Conservation (phyloP, 2,797 vertebrate genomes). For the Urophycis tenuis region DNA sequence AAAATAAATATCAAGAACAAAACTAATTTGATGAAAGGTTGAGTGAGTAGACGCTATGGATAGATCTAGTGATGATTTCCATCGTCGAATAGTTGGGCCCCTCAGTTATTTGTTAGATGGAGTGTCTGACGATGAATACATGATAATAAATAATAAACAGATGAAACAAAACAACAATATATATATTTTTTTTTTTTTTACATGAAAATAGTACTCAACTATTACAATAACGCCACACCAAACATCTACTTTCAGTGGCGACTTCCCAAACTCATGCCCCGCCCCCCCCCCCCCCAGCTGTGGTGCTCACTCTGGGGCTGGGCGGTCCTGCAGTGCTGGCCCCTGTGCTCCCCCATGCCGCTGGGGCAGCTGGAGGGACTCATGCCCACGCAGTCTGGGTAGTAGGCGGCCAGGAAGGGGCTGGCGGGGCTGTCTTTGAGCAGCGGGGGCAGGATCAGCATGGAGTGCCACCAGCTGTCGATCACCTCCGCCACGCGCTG, state of each 20-base stretch:
- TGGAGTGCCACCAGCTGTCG: slow-evolving; percentile 94
- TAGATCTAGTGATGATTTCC: too few relatives aligned
- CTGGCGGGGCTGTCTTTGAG: slow-evolving; percentile 93
- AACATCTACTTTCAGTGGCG: neutral
- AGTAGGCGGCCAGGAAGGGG: slow-evolving; percentile 89
- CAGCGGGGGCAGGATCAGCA: slow-evolving; percentile 93
- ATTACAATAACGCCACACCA: neutral
- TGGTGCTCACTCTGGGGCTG: slow-evolving; percentile 72
- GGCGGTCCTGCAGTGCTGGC: slow-evolving; percentile 72
- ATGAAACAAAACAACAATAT: too few relatives aligned
- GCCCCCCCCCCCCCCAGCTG: neutral
- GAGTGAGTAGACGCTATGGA: too few relatives aligned
- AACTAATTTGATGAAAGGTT: too few relatives aligned
- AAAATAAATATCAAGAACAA: neutral
- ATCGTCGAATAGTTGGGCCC: too few relatives aligned
- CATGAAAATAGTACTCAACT: too few relatives aligned
- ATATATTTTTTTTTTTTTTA: too few relatives aligned
- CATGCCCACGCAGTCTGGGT: slow-evolving; percentile 99
- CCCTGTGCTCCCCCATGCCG: slow-evolving; percentile 71
- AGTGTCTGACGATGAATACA: too few relatives aligned
- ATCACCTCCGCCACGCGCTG: slow-evolving; percentile 93
- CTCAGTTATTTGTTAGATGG: too few relatives aligned
- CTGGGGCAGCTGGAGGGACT: slow-evolving; percentile 86
- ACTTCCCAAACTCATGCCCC: too few relatives aligned
- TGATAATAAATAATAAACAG: too few relatives aligned